These are phyloP conservation scores for Diorhabda carinulata DNA, from an alignment of 1,140 invertebrate species.

Conservation along the genomic window DNA sequence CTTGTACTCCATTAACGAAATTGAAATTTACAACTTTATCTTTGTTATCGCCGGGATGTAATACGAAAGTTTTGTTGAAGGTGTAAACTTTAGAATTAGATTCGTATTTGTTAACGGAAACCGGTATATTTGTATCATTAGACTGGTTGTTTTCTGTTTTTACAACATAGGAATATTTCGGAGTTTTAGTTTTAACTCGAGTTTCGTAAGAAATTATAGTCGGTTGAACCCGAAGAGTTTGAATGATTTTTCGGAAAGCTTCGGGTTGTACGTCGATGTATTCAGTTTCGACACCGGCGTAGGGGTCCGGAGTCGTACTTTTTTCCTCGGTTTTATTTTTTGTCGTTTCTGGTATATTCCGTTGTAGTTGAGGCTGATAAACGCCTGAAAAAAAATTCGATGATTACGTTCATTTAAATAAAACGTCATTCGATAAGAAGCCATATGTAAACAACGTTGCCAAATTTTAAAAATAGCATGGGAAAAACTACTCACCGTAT, in stretches of 20 bases:
- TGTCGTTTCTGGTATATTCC: background rate
- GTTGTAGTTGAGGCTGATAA: background rate
- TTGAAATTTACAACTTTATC: slow-evolving; percentile 6
- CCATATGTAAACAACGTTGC: background rate
- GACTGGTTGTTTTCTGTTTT: slow-evolving; percentile 7
- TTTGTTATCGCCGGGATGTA: slow-evolving; percentile 8
- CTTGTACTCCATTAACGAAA: slow-evolving; percentile 17
- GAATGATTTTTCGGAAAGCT: slow-evolving; percentile 9
- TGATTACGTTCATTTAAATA: background rate
- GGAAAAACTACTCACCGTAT: background rate
- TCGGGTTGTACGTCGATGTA: slow-evolving; percentile 6
- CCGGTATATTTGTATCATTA: slow-evolving; percentile 1
- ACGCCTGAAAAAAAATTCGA: background rate
- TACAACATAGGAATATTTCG: background rate
- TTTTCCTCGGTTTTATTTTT: background rate
- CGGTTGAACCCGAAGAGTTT: background rate
- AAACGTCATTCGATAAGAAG: background rate
- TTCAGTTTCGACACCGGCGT: slow-evolving; percentile 2
- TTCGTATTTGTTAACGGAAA: slow-evolving; percentile 4
- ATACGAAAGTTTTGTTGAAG: slow-evolving; percentile 14
- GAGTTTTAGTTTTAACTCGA: background rate
- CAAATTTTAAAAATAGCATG: background rate
- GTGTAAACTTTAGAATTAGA: slow-evolving; percentile 1
- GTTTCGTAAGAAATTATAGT: slow-evolving; percentile 6
- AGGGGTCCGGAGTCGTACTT: background rate